These are phyloP conservation scores for Dendrolimus pini DNA, from an alignment of 2,888 invertebrate species.

Conservation along the genomic window DNA sequence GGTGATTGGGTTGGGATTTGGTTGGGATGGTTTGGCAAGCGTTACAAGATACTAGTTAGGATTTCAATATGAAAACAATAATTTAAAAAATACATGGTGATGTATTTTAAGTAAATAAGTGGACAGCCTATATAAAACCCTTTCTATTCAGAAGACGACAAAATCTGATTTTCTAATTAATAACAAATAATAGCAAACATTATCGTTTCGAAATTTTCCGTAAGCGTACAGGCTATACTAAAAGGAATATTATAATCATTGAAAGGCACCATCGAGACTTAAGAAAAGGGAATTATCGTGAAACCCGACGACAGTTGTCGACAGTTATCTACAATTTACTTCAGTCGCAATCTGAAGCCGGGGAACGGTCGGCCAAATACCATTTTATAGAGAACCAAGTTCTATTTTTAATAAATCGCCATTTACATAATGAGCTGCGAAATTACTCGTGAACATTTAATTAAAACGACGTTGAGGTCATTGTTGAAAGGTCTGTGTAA, in stretches of 20 bases:
- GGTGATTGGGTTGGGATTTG: too few species aligned
- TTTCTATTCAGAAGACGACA: neutral
- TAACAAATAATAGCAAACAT: slow-evolving; percentile 44
- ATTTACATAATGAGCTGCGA: slow-evolving; percentile 36
- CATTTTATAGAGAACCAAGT: slow-evolving; percentile 7
- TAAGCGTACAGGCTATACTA: slow-evolving; percentile 33
- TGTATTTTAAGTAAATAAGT: too few species aligned
- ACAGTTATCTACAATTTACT: slow-evolving; percentile 22
- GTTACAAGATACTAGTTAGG: too few species aligned
- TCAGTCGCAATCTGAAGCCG: neutral
- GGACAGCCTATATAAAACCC: too few species aligned
- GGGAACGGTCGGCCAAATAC: neutral
- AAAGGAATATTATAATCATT: slow-evolving; percentile 39
- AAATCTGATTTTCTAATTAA: slow-evolving; percentile 49
- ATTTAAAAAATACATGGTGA: too few species aligned
- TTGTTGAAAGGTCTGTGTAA: slow-evolving; percentile 34
- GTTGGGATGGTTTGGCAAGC: too few species aligned
- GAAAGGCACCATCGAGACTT: slow-evolving; percentile 15
- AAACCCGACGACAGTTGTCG: slow-evolving; percentile 37
- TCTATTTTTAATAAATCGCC: slow-evolving; percentile 36
- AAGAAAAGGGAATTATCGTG: slow-evolving; percentile 18
- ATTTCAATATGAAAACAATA: too few species aligned
- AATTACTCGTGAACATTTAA: slow-evolving; percentile 32
- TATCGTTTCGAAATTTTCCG: slow-evolving; percentile 35
- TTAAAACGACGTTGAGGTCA: slow-evolving; percentile 28